Base-by-base conservation (phyloP, 2,888 invertebrate genomes). In the Acrobasis suavella region DNA sequence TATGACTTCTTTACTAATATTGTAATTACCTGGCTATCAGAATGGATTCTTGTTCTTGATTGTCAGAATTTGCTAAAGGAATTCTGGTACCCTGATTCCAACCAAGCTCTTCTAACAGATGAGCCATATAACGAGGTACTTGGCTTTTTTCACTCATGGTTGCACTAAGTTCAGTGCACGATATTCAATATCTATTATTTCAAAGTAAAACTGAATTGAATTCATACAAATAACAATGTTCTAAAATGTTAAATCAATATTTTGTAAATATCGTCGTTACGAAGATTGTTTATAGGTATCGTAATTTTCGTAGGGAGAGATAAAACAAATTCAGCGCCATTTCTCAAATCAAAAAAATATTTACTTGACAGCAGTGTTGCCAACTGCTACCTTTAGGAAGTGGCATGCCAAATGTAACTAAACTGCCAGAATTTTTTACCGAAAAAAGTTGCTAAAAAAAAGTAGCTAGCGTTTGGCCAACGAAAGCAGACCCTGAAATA, bases 51-150 rank as follows among this genome's bases (percentile, higher is more conserved):
- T 89, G 72, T 56, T 74, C 76, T 73, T 90, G 86, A 64, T 97
- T 97, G 75, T 95, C 95, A 52, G 94, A 93, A 86, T 96, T 96
- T 0, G 97, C 96, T 67, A 97, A 93, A 3, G 97, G 97, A 72
- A 96, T 94, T 76, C 95, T 95, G 65, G 96, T 96, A 8, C 96
- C 96, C 75, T 95, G 94, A 63, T 94, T 93, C 95, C 96, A 96
- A 2, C 96, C 96, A 64, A 96, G 89, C 70, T 95, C 93, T 69
- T 94, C 93, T 64, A 96, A 84, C 64, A 96, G 89, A 72, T 95
- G 93, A 51, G 93, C 92, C 77, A 96, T 93, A 70, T 93, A 92
- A 50, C 80, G 77, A 2, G 89, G 87, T 71, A 88, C 77, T 63
- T 80, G 78, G 22, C 65, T 70, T 59, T 71, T 65, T 63, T 79